phyloP scores from a whole-genome alignment of 2,797 vertebrate genomes.

The Hydrocynus forskahlii region DNA sequence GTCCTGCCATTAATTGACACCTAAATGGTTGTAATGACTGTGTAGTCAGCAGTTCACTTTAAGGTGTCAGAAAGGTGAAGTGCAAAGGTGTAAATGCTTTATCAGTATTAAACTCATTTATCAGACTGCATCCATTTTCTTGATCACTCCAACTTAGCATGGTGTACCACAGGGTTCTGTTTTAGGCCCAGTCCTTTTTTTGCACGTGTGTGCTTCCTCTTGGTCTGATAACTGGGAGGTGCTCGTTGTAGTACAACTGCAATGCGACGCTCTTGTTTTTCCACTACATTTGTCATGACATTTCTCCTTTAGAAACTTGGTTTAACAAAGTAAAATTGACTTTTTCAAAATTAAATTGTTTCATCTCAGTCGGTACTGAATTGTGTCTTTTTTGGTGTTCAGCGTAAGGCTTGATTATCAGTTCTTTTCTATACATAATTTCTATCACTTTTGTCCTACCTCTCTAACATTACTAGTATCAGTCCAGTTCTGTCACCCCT shows the following conservation, averaged over 20 bases:
- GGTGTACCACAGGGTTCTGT: neutral
- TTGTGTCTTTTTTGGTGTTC: neutral
- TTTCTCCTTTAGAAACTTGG: neutral
- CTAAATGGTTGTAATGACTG: neutral
- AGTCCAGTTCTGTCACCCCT: neutral
- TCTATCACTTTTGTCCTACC: neutral
- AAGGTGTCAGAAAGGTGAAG: neutral
- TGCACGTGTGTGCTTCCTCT: neutral
- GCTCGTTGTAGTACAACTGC: neutral
- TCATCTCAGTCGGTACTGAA: neutral
- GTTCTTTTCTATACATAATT: neutral
- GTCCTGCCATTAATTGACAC: neutral
- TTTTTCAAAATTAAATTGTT: neutral
- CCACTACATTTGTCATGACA: neutral
- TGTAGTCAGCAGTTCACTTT: neutral
- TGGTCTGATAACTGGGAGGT: neutral
- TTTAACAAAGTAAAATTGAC: neutral
- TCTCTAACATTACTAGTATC: neutral
- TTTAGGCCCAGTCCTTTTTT: neutral
- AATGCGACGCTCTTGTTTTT: too few relatives aligned
- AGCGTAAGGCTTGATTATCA: neutral
- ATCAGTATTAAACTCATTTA: neutral
- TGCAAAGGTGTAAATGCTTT: neutral
- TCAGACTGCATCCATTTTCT: neutral
- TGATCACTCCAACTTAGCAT: neutral